Percentiles rank a stretch among this genome's conserved stretches.
These are phyloP conservation scores for Mythimna albipuncta DNA, from an alignment of 2,888 invertebrate species.

Conservation along the genomic window DNA sequence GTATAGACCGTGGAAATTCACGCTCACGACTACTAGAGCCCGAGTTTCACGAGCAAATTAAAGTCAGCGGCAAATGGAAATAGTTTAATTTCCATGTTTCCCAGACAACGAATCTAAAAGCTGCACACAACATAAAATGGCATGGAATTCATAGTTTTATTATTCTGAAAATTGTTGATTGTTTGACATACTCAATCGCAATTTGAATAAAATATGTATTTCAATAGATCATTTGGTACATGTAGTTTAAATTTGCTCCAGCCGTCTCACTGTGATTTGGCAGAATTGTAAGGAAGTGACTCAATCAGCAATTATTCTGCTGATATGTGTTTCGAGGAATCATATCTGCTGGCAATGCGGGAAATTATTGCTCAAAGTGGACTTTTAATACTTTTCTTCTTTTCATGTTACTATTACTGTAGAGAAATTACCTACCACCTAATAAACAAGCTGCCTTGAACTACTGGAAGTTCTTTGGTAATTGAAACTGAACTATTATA, in stretches of 20 bases:
- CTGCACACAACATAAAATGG: not conserved
- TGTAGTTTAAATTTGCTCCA: not conserved
- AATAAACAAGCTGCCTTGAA: not conserved
- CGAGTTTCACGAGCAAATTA: constrained; percentile 10
- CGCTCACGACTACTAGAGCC: constrained; percentile 13
- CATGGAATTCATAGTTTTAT: not conserved
- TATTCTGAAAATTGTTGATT: not conserved
- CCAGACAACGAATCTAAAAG: not conserved
- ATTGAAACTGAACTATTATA: not conserved
- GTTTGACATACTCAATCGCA: not conserved
- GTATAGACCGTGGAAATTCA: constrained; percentile 24
- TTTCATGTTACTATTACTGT: not conserved
- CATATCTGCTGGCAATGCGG: not conserved
- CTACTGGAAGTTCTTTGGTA: not conserved
- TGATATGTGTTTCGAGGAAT: not conserved
- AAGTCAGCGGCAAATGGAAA: constrained; percentile 11
- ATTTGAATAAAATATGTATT: constrained; percentile 20
- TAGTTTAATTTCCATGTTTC: not conserved
- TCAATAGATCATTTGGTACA: not conserved
- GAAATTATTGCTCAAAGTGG: not conserved
- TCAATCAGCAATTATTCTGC: not conserved
- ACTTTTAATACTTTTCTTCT: too few relatives aligned
- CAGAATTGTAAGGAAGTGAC: not conserved
- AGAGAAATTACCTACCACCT: not conserved
- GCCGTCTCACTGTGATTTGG: not conserved